phyloP scores from a whole-genome alignment of 2,888 invertebrate species.

The Limnephilus lunatus region DNA sequence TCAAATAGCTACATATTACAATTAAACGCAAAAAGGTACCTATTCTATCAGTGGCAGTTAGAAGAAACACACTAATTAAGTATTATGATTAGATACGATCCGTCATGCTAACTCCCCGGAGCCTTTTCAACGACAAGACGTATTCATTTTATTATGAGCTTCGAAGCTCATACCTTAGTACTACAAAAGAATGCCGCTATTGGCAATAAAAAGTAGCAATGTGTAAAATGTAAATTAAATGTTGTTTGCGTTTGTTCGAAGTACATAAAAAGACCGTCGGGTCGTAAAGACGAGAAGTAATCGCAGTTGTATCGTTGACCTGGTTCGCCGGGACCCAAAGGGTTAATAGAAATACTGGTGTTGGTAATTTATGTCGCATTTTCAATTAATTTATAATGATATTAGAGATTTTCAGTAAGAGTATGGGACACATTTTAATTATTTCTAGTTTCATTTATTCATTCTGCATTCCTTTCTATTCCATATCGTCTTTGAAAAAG shows the following conservation, averaged over 20 bases:
- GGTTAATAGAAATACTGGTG: background rate
- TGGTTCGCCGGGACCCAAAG: background rate
- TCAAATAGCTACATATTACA: background rate
- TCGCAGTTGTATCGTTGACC: constrained; percentile 10
- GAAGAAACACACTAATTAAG: background rate
- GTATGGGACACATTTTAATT: background rate
- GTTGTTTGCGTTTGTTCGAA: constrained; percentile 43
- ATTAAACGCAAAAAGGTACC: background rate
- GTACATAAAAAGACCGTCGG: constrained; percentile 49
- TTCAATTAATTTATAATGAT: constrained; percentile 35
- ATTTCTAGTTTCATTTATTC: background rate
- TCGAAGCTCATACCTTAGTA: background rate
- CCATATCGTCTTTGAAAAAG: too few species aligned
- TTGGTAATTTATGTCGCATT: background rate
- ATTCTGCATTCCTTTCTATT: too few species aligned
- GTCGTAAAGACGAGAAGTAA: constrained; percentile 53
- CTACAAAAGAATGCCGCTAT: constrained; percentile 15
- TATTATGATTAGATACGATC: background rate
- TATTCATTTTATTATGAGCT: background rate
- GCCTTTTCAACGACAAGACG: constrained; percentile 2
- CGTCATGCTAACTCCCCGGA: background rate
- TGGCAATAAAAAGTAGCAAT: constrained; percentile 50
- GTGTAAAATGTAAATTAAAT: constrained; percentile 58
- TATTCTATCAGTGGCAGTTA: background rate
- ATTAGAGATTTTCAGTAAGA: background rate